phyloP scores from a whole-genome alignment of 2,888 invertebrate species.

The Xiphydria camelus region DNA sequence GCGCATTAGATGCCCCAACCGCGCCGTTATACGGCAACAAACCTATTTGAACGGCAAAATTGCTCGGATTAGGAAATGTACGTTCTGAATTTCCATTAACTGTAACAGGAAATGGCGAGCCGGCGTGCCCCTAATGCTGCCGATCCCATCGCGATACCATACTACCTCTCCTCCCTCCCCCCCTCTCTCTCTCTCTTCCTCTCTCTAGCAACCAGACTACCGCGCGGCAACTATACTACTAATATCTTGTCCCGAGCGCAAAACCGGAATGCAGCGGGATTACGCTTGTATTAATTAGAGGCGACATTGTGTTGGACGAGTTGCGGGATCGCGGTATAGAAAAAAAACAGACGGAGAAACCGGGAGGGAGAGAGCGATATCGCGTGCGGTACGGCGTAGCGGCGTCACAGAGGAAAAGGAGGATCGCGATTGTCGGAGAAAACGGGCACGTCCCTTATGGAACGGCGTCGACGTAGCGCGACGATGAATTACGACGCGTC shows the following conservation, averaged over 20 bases:
- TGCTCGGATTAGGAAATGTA: constrained; percentile 47
- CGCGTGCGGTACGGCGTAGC: no score
- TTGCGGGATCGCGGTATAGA: no score
- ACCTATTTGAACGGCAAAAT: constrained; percentile 44
- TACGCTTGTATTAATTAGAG: constrained; percentile 57
- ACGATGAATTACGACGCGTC: no score
- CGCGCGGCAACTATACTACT: constrained; percentile 35
- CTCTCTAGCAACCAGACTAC: constrained; percentile 21
- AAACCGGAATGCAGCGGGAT: constrained; percentile 54
- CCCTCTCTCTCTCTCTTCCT: constrained; percentile 3
- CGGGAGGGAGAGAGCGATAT: no score
- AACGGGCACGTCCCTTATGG: no score
- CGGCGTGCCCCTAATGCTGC: constrained; percentile 44
- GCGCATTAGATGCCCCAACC: not conserved
- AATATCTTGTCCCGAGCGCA: constrained; percentile 53
- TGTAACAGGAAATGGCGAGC: constrained; percentile 47
- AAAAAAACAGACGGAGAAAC: no score
- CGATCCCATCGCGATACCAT: constrained; percentile 49
- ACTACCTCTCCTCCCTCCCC: constrained; percentile 31
- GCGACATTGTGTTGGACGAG: constrained; percentile 53
- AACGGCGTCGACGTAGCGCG: no score
- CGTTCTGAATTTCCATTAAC: constrained; percentile 54
- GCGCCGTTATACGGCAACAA: no score
- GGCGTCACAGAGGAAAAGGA: not conserved
- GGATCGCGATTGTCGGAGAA: not conserved